These are phyloP conservation scores for Tethya wilhelma DNA, from an alignment of 37 sponge, comb jelly and placozoan genomes.

Conservation along the genomic window DNA sequence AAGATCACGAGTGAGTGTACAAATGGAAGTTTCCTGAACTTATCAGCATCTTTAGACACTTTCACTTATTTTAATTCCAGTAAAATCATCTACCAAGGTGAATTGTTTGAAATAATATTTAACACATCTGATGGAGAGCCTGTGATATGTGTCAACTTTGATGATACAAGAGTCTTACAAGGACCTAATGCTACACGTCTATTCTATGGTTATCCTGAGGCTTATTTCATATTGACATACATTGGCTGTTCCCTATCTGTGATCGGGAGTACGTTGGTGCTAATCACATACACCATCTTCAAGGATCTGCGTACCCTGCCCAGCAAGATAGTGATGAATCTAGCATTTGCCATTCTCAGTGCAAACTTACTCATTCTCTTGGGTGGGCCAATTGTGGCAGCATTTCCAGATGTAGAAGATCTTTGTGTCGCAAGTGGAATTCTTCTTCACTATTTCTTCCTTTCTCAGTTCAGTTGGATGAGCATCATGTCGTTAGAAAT, in stretches of 20 bases:
- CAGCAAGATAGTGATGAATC: conserved; percentile 48
- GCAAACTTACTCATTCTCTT: conserved; percentile 24
- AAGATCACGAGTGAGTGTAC: too few species aligned
- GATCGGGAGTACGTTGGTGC: conserved; percentile 29
- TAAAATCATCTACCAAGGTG: conserved; percentile 5
- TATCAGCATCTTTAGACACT: too few species aligned
- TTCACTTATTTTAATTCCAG: too few species aligned
- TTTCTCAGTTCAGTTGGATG: conserved; percentile 67
- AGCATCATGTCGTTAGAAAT: conserved; percentile 26
- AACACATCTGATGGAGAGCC: conserved; percentile 1
- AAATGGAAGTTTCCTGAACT: too few species aligned
- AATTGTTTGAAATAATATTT: not conserved
- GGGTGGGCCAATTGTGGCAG: not conserved
- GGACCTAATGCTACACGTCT: not conserved
- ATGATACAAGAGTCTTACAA: not conserved
- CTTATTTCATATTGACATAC: conserved; percentile 23
- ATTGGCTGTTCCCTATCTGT: conserved; percentile 59
- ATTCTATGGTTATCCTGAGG: conserved; percentile 1
- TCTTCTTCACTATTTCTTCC: conserved; percentile 43
- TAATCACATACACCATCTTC: conserved; percentile 60
- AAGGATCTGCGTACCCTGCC: conserved; percentile 53
- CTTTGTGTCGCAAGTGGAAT: conserved; percentile 33
- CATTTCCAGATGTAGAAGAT: not conserved
- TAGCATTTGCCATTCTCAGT: conserved; percentile 33
- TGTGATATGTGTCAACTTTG: conserved; percentile 2